These are phyloP conservation scores for Neotragus moschatus DNA, from an alignment of 2,113 vertebrate species.

Conservation along the genomic window DNA sequence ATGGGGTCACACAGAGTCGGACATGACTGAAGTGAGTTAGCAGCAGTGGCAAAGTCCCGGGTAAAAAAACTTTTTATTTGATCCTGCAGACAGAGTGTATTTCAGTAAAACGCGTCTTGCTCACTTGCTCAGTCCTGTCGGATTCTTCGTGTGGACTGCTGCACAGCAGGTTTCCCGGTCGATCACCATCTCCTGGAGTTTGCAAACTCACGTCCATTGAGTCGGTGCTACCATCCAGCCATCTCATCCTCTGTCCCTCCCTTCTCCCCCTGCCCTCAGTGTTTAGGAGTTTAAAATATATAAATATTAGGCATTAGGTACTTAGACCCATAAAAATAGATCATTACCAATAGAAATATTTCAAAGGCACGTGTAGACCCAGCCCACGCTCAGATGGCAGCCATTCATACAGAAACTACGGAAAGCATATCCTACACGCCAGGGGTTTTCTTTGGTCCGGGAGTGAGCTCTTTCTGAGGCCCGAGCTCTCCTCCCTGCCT, in stretches of 20 bases:
- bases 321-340: not conserved
- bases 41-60: too few relatives aligned
- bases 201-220: not conserved
- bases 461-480: not conserved
- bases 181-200: not conserved
- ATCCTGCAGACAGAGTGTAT: not conserved
- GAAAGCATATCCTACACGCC: not conserved
- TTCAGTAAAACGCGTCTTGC: not conserved
- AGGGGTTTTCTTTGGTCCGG: not conserved
- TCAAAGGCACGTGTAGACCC: not conserved
- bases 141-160: not conserved
- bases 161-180: not conserved
- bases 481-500: not conserved
- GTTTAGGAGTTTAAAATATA: not conserved
- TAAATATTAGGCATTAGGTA: not conserved
- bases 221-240: not conserved
- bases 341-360: slow-evolving; percentile 12
- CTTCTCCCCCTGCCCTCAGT: not conserved
- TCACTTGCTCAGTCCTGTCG: not conserved
- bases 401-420: not conserved
- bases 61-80: not conserved
- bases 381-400: not conserved
- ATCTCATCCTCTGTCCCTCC: not conserved
- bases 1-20: too few relatives aligned
- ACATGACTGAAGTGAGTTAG: too few relatives aligned